These are phyloP conservation scores for Alectura lathami DNA, from an alignment of 2,113 vertebrate genomes.

Conservation along the genomic window DNA sequence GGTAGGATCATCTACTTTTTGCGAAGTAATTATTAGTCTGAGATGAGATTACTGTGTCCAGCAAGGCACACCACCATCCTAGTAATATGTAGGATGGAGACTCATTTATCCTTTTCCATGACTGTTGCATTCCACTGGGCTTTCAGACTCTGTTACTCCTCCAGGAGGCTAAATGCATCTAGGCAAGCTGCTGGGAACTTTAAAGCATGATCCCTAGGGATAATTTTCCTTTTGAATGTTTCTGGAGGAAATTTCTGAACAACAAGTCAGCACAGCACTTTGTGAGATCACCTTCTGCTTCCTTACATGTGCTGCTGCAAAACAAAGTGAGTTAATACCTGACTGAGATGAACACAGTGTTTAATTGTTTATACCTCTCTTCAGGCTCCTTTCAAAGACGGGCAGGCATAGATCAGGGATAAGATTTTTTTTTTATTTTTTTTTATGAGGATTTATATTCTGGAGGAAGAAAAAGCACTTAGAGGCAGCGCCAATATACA, in stretches of 20 bases:
- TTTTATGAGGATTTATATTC: neutral
- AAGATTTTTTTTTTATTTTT: neutral
- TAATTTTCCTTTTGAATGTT: neutral
- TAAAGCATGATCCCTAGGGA: neutral
- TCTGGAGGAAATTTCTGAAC: neutral
- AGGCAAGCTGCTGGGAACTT: neutral
- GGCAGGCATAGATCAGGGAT: neutral
- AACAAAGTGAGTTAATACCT: neutral
- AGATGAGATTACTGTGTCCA: neutral
- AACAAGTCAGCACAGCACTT: neutral
- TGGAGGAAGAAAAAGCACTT: neutral
- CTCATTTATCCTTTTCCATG: neutral
- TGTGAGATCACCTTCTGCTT: neutral
- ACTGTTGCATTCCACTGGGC: neutral
- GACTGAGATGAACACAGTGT: neutral
- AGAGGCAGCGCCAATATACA: neutral
- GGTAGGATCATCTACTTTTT: neutral
- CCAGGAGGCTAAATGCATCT: neutral
- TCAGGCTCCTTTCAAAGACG: neutral
- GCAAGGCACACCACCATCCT: neutral
- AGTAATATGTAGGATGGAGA: neutral
- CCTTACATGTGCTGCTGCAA: neutral
- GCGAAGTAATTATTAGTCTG: neutral
- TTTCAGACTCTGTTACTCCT: neutral
- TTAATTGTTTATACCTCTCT: neutral